Conservation (phyloP, 2,888 invertebrate genomes). For the Ichneumoninae sp. region DNA sequence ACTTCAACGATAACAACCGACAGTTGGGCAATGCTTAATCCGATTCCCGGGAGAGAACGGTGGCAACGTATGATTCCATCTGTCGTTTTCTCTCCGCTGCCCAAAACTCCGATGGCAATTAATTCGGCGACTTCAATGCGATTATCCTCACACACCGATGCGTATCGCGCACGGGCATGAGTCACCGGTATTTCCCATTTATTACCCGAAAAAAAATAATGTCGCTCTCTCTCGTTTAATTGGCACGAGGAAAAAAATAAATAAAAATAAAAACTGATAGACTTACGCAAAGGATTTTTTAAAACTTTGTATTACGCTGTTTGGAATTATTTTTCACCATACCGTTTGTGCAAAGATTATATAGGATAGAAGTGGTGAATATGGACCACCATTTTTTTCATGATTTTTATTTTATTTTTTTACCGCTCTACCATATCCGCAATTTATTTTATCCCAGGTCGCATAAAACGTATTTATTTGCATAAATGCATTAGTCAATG, state of each 20-base stretch:
- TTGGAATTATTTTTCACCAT: too few species aligned
- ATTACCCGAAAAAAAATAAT: background rate
- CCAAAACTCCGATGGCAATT: slow-evolving; percentile 16
- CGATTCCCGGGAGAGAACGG: background rate
- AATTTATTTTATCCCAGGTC: background rate
- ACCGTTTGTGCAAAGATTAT: too few species aligned
- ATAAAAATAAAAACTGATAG: background rate
- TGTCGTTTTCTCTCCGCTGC: background rate
- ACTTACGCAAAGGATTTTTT: background rate
- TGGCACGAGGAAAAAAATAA: background rate
- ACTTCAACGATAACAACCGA: slow-evolving; percentile 8
- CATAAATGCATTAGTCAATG: background rate
- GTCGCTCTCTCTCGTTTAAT: background rate
- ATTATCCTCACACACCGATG: background rate
- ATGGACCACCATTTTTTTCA: background rate
- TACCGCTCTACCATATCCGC: background rate
- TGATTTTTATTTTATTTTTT: background rate
- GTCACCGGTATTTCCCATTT: slow-evolving; percentile 11
- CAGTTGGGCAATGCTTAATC: slow-evolving; percentile 7
- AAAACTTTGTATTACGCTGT: too few species aligned
- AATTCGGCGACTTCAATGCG: slow-evolving; percentile 18
- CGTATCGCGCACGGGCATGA: slow-evolving; percentile 12
- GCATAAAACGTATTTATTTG: background rate
- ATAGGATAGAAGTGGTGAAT: background rate
- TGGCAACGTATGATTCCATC: slow-evolving; percentile 1